Evolutionary conservation across 2,113 vertebrate species (phyloP).

Genomic region (Crotophaga sulcirostris): DNA sequence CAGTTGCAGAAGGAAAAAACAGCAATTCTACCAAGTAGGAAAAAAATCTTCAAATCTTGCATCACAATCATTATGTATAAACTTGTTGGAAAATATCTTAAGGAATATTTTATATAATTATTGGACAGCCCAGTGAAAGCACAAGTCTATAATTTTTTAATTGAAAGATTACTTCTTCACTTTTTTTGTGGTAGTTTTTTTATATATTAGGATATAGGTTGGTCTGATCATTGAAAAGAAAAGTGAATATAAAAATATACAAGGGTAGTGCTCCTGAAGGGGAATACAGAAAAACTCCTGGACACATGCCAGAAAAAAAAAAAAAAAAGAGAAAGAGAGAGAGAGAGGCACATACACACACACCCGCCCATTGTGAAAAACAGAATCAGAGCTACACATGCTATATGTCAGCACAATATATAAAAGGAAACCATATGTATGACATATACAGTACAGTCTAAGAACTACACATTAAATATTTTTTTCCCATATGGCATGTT

Average conservation of each 20-base stretch:
- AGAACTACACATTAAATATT: background rate
- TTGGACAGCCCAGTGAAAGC: background rate
- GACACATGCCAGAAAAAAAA: background rate
- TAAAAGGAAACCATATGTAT: background rate
- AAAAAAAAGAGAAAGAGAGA: background rate
- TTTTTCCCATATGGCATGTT: background rate
- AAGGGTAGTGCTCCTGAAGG: background rate
- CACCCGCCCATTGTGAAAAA: fast-evolving
- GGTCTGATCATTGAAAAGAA: background rate
- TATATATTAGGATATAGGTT: background rate
- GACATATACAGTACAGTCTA: background rate
- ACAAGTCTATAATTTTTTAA: background rate
- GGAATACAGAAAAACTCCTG: background rate
- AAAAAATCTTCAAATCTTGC: background rate
- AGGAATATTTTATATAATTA: background rate
- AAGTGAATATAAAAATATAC: background rate
- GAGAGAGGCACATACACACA: background rate
- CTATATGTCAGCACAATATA: background rate
- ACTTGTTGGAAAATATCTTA: background rate
- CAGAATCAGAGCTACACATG: background rate
- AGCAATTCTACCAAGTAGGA: background rate
- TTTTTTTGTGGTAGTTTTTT: background rate
- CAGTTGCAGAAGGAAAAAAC: background rate
- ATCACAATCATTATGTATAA: background rate
- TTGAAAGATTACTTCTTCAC: background rate